Conservation (phyloP, 2,113 vertebrate species). For the Daboia siamensis region DNA sequence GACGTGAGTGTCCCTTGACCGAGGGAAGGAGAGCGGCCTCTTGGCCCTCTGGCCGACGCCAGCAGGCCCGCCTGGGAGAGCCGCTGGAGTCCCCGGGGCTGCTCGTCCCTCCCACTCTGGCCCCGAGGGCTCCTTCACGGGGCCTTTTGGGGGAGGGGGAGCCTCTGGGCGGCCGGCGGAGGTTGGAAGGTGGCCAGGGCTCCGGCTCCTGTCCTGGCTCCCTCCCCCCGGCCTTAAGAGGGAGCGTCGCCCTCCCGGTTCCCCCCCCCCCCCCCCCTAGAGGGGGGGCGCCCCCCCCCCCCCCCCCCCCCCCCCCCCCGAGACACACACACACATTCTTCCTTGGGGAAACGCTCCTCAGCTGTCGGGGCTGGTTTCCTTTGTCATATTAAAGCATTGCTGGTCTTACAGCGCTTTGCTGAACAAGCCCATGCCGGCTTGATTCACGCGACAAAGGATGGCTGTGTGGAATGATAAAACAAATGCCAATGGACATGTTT, state of each 20-base stretch:
- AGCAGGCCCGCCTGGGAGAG: neutral
- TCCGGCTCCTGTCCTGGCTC: neutral
- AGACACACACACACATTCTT: too few species aligned
- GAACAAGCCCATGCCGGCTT: neutral
- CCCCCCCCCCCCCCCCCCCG: too few species aligned
- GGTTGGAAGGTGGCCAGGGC: accelerated
- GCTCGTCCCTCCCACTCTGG: neutral
- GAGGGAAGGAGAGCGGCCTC: too few species aligned
- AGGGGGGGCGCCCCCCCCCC: too few species aligned
- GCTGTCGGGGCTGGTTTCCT: neutral
- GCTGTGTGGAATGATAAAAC: neutral
- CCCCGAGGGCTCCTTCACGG: neutral
- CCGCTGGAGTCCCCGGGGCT: too few species aligned
- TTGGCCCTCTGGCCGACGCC: neutral
- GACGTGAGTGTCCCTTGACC: constrained; percentile 75
- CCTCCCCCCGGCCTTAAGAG: too few species aligned
- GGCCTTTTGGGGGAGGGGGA: neutral
- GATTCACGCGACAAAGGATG: neutral
- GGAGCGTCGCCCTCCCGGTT: accelerated
- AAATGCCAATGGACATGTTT: neutral
- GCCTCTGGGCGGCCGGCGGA: neutral
- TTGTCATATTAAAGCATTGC: neutral
- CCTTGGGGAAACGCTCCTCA: neutral
- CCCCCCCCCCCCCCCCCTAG: too few species aligned
- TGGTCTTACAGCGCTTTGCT: neutral